Conservation (phyloP, 1,140 invertebrate species). For the Conus ventricosus region DNA sequence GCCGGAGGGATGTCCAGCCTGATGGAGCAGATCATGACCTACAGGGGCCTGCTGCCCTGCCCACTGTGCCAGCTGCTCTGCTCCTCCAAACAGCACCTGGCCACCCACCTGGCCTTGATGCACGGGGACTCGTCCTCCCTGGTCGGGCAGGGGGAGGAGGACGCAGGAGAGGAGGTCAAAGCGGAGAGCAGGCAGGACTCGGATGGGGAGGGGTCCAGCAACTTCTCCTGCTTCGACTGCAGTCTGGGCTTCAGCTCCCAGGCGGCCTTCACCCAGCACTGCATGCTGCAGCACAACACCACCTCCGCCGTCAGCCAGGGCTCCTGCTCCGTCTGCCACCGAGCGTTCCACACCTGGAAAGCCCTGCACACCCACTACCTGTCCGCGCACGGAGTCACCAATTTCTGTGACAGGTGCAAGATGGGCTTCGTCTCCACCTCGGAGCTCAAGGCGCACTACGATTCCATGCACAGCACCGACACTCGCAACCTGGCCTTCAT, state of each 20-base stretch:
- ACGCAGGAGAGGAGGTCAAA: background rate
- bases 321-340: conserved; percentile 45
- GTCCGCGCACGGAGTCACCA: conserved; percentile 40
- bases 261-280: conserved; percentile 20
- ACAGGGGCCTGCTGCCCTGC: conserved; percentile 2
- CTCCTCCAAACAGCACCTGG: conserved; percentile 16
- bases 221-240: conserved; percentile 32
- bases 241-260: conserved; percentile 14
- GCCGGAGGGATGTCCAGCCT: background rate
- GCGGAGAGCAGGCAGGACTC: background rate
- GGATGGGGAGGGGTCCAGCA: background rate
- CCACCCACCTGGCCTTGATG: background rate
- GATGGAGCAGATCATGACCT: conserved; percentile 21
- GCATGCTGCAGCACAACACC: conserved; percentile 28
- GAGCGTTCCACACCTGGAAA: conserved; percentile 45
- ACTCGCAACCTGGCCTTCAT: conserved; percentile 53
- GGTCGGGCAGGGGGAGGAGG: background rate
- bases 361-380: conserved; percentile 46
- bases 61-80: conserved; percentile 4
- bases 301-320: conserved; percentile 27
- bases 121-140: background rate
- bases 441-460: conserved; percentile 44
- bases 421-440: conserved; percentile 37
- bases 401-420: conserved; percentile 48
- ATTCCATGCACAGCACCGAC: conserved; percentile 37